Evolutionary conservation across 92 coral and sea anemone species (phyloP).

Genomic region (Zoanthus solanderi): DNA sequence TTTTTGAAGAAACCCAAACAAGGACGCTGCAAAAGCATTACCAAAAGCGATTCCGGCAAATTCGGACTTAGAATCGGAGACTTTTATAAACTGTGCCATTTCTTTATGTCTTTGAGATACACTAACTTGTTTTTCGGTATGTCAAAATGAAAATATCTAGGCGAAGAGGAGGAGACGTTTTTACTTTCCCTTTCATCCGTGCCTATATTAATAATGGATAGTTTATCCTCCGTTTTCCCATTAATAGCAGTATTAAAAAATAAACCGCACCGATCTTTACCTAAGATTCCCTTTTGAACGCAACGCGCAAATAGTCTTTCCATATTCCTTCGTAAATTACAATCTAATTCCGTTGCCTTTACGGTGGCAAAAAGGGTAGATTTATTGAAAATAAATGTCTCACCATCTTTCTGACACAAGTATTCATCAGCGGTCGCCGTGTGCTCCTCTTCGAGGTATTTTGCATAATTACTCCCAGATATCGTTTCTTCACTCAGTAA

Average conservation of each 20-base stretch:
- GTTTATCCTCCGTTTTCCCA: neutral
- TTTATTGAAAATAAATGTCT: neutral
- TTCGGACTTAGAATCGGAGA: constrained; percentile 9
- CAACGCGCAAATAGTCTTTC: constrained; percentile 1
- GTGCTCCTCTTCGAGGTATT: neutral
- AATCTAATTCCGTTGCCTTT: neutral
- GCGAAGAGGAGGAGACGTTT: neutral
- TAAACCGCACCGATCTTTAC: neutral
- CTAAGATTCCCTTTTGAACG: neutral
- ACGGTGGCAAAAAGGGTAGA: neutral
- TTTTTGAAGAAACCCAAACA: constrained; percentile 3
- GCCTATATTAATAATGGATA: neutral
- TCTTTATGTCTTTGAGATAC: neutral
- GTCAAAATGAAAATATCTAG: neutral
- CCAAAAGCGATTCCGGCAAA: constrained; percentile 17
- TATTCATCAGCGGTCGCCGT: neutral
- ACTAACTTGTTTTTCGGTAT: neutral
- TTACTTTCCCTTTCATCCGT: neutral
- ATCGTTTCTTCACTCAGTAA: neutral
- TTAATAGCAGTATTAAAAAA: constrained; percentile 17
- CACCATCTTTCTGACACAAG: neutral
- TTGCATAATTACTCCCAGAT: neutral
- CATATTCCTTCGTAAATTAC: constrained; percentile 14
- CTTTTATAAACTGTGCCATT: neutral
- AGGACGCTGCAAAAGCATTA: neutral